phyloP scores from a whole-genome alignment of 2,113 vertebrate genomes.

The Corythornis vintsioides region DNA sequence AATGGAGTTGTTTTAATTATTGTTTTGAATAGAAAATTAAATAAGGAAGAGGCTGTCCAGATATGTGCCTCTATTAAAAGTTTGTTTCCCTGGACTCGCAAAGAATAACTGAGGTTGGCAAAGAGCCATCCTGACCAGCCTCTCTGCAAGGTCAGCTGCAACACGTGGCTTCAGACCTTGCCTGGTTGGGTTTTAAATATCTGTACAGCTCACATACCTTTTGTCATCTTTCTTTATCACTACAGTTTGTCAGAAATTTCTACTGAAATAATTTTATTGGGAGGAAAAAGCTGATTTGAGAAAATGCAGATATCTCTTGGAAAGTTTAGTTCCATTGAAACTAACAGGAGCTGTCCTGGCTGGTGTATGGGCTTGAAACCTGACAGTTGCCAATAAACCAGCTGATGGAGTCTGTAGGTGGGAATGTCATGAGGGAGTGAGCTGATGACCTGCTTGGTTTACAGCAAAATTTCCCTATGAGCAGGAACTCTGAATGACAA shows the following conservation, averaged over 20 bases:
- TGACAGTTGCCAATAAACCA: neutral
- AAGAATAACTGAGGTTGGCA: neutral
- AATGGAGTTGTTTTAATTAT: neutral
- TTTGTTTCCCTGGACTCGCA: neutral
- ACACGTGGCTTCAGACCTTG: neutral
- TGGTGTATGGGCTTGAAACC: neutral
- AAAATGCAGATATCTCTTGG: neutral
- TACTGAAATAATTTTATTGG: neutral
- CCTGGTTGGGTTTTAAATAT: neutral
- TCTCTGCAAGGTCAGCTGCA: neutral
- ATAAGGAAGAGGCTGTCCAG: neutral
- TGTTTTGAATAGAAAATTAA: neutral
- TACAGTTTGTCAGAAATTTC: neutral
- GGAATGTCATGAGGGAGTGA: neutral
- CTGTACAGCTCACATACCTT: neutral
- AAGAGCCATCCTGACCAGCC: neutral
- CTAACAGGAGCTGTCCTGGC: neutral
- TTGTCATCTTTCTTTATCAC: neutral
- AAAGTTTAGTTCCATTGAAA: neutral
- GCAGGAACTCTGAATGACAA: neutral
- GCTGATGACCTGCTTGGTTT: neutral
- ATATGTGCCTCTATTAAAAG: neutral
- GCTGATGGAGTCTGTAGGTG: neutral
- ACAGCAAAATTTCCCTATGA: neutral
- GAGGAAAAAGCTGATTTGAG: neutral